Base-by-base conservation (phyloP, 2,113 vertebrate species). In the Recurvirostra avosetta region DNA sequence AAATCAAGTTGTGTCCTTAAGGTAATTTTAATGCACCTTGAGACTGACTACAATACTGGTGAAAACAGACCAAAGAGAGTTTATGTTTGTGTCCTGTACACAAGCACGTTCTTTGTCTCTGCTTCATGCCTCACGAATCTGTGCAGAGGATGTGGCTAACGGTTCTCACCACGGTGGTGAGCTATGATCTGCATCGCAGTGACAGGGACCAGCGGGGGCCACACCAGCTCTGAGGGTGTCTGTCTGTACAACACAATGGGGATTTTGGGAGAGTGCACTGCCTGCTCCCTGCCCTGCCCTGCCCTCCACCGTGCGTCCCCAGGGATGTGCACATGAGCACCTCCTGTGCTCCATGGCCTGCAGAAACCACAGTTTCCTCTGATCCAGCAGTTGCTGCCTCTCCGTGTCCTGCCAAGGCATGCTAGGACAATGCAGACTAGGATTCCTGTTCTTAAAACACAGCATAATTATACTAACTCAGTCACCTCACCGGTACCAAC, bases 291-390 rank as follows among this genome's bases (percentile, higher is more conserved):
- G 29, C 32, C 38, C 40, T 18, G 29, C 32, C 38, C 74, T 53
- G 65, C 66, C 34, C 30, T 50, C 36, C 27, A 13, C 25, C 1
- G 0, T 2, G 0, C 4, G 3, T 6, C 12, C 41, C 70, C 11
- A 1, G 47, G 32, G 56, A 43, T 1, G 15, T 19, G 82, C 21
- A 40, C 49, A 5, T 0, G 1, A n/a, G 36, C 43, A 26, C 36
- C 71, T 52, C 20, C 25, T 18, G 2, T 7, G 38, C 41, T 30
- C 23, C 38, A 2, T 4, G 0, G 7, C 25, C 29, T 14, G 49
- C 20, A 32, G 18, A 56, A 86, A 11, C n/a, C 45, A 27, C 32
- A 11, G 26, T 1, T 52, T 16, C n/a, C 40, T 20, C 34, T 30
- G 29, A 43, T 12, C 30, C 32, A 34, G 19, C 27, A n/a, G 19